phyloP scores from a whole-genome alignment of 2,888 invertebrate genomes.

The Polietes domitor region DNA sequence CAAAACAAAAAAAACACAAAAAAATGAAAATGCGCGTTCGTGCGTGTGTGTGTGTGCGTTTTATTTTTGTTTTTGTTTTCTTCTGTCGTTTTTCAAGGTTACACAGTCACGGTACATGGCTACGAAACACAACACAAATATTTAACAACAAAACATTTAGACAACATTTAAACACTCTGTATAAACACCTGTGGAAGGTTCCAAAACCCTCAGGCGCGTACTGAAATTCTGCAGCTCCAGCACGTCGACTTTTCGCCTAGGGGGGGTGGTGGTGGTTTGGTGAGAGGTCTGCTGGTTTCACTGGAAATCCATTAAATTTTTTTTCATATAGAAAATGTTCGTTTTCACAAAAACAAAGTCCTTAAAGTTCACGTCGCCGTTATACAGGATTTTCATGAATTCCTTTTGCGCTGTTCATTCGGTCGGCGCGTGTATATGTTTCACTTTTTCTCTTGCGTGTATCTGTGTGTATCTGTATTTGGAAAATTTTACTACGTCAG shows the following conservation, averaged over 20 bases:
- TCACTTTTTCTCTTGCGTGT: neutral
- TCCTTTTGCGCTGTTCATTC: too few relatives aligned
- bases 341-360: slow-evolving; percentile 6
- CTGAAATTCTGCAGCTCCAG: slow-evolving; percentile 77
- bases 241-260: slow-evolving; percentile 71
- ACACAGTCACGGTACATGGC: slow-evolving; percentile 20
- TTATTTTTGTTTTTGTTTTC: neutral
- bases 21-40: neutral
- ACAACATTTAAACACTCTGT: slow-evolving; percentile 60
- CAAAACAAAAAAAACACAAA: neutral
- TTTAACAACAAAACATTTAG: slow-evolving; percentile 20
- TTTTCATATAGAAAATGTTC: neutral
- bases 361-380: slow-evolving; percentile 3
- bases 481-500: slow-evolving; percentile 59
- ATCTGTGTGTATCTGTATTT: neutral
- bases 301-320: neutral
- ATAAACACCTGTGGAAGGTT: slow-evolving; percentile 80
- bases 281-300: too few relatives aligned
- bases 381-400: slow-evolving; percentile 52
- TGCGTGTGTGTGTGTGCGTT: neutral
- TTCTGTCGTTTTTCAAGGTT: slow-evolving; percentile 4
- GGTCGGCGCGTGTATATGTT: neutral
- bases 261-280: neutral
- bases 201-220: slow-evolving; percentile 75
- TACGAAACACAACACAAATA: neutral